Conservation (phyloP, 37 sponge, comb jelly and placozoan species). For the Spongilla lacustris region DNA sequence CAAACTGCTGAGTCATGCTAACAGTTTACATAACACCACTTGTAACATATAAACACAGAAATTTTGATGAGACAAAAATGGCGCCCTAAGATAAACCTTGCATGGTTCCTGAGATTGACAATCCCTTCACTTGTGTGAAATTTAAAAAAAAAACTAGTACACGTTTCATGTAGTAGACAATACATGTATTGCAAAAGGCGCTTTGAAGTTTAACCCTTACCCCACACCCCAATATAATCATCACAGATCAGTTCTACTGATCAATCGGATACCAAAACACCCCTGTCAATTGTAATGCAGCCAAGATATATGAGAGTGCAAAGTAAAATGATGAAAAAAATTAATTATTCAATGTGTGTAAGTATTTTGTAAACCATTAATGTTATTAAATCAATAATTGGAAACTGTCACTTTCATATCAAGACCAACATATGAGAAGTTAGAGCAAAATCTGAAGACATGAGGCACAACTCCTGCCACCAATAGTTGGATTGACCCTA, state of each 20-base stretch:
- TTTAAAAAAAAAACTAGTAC: not conserved
- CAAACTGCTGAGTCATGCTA: not conserved
- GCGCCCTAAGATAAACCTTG: not conserved
- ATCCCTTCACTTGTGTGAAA: not conserved
- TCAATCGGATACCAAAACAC: not conserved
- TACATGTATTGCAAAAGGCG: not conserved
- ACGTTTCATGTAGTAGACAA: not conserved
- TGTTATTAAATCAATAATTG: no score
- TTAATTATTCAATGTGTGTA: no score
- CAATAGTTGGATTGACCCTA: no score
- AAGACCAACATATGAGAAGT: no score
- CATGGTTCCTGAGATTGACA: not conserved
- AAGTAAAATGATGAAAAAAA: no score
- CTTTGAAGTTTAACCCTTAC: not conserved
- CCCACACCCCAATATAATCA: not conserved
- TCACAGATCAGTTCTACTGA: not conserved
- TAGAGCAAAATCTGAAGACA: no score
- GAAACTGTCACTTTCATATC: no score
- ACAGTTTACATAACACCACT: not conserved
- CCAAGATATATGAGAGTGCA: not conserved
- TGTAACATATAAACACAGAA: not conserved
- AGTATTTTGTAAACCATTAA: no score
- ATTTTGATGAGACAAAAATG: not conserved
- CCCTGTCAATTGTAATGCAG: not conserved
- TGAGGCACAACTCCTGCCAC: no score